Evolutionary conservation across 2,113 vertebrate species (phyloP).

Genomic region (Procapra przewalskii): DNA sequence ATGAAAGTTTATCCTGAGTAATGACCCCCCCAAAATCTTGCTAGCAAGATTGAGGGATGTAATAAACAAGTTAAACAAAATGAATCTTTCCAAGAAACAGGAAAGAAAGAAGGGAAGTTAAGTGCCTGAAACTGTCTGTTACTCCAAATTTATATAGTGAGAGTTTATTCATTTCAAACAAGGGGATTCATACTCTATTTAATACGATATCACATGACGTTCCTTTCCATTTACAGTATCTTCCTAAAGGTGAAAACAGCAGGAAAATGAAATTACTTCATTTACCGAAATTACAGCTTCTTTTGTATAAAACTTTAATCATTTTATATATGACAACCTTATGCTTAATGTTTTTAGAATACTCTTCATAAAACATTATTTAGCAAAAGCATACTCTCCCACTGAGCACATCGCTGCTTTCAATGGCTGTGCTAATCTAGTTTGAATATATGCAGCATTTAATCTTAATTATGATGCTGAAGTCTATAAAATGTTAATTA

Average conservation of each 20-base stretch:
- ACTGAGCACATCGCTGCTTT: conserved; percentile 80
- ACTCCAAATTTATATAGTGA: conserved; percentile 56
- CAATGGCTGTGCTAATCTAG: conserved; percentile 83
- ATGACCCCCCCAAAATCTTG: not conserved
- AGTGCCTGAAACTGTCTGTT: not conserved
- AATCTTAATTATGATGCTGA: conserved; percentile 86
- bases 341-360: conserved; percentile 83
- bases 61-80: not conserved
- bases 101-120: not conserved
- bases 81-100: not conserved
- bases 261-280: conserved; percentile 83
- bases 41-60: not conserved
- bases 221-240: conserved; percentile 80
- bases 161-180: conserved; percentile 79
- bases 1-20: not conserved
- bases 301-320: conserved; percentile 84
- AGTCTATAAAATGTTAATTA: conserved; percentile 86
- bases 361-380: conserved; percentile 83
- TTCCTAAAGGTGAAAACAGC: conserved; percentile 83
- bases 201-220: conserved; percentile 78
- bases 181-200: conserved; percentile 78
- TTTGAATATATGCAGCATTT: conserved; percentile 84
- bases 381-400: conserved; percentile 81
- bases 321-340: conserved; percentile 86
- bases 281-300: conserved; percentile 83